A percentile compares a stretch with the other conserved stretches of the same genome.
Conservation (phyloP, 2,113 vertebrate species). For the Dendropsophus ebraccatus region DNA sequence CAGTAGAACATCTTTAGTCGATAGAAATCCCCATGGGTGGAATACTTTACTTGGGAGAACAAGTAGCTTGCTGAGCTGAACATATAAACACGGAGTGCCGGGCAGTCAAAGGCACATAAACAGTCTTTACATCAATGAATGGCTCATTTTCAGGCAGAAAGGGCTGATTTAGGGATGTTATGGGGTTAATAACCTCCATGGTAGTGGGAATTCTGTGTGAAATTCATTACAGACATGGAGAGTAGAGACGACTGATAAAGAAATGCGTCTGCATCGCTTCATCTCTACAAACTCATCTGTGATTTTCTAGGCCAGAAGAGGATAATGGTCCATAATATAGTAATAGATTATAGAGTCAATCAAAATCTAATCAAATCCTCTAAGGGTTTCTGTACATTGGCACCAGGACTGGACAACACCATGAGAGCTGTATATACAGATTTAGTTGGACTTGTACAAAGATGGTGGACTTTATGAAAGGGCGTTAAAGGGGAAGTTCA, state of each 20-base stretch:
- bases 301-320: not conserved
- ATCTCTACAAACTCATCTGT: not conserved
- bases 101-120: conserved; percentile 52
- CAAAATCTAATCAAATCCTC: not conserved
- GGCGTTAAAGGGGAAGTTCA: no score
- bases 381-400: no score
- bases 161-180: not conserved
- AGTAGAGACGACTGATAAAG: not conserved
- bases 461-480: no score
- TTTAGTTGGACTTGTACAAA: no score
- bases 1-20: conserved; percentile 58
- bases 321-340: not conserved
- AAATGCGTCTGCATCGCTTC: not conserved
- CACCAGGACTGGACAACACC: no score
- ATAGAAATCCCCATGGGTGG: conserved; percentile 45
- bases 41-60: conserved; percentile 14
- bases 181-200: conserved; percentile 37
- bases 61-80: conserved; percentile 57
- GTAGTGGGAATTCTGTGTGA: not conserved
- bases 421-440: no score
- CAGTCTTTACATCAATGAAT: conserved; percentile 45
- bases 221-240: not conserved
- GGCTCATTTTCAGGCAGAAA: conserved; percentile 29
- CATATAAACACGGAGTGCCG: conserved; percentile 45
- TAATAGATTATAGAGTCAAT: no score